A percentile compares a stretch with the other conserved stretches of the same genome.
These are phyloP conservation scores for Sycobia sp. DNA, from an alignment of 1,140 invertebrate species.

Conservation along the genomic window DNA sequence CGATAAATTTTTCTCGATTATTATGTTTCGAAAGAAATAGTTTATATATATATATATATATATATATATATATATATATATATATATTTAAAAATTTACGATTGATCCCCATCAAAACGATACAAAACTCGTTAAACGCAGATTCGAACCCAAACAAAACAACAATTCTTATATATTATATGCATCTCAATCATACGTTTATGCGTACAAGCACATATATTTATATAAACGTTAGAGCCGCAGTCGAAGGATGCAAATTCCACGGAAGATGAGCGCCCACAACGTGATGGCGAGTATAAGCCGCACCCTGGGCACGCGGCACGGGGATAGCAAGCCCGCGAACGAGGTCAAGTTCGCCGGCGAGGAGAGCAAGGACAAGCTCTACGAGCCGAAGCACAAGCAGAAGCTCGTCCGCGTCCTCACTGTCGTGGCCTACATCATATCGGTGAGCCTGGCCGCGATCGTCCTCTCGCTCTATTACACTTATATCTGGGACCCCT, in stretches of 20 bases:
- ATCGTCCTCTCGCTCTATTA: slow-evolving; percentile 95
- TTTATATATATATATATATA: too few relatives aligned
- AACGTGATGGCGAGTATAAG: slow-evolving; percentile 58
- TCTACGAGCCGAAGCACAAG: slow-evolving; percentile 83
- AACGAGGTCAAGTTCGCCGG: slow-evolving; percentile 73
- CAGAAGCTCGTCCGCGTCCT: slow-evolving; percentile 89
- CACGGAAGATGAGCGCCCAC: slow-evolving; percentile 58
- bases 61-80: too few relatives aligned
- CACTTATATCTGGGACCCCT: slow-evolving; percentile 92
- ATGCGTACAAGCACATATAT: too few relatives aligned
- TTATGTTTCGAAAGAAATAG: too few relatives aligned
- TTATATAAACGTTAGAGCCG: too few relatives aligned
- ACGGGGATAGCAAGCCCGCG: slow-evolving; percentile 49
- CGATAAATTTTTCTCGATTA: too few relatives aligned
- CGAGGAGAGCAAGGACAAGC: slow-evolving; percentile 78
- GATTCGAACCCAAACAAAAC: too few relatives aligned
- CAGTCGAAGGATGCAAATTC: slow-evolving; percentile 49
- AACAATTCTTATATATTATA: too few relatives aligned
- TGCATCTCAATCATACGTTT: too few relatives aligned
- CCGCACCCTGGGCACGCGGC: slow-evolving; percentile 50
- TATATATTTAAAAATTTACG: too few relatives aligned
- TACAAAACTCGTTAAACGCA: too few relatives aligned
- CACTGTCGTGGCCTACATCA: slow-evolving; percentile 93
- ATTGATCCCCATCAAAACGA: too few relatives aligned
- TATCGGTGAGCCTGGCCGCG: slow-evolving; percentile 92